Percentiles rank a stretch among this genome's conserved stretches.
Evolutionary conservation across 2,113 vertebrate species (phyloP).

Genomic region (pig (Sus scrofa)): T2T-Sscrofa CM000830.6:100052001-100052500

Average conservation of each 20-base stretch:
- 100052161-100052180: neutral
- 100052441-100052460: neutral
- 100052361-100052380: neutral
- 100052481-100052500: neutral
- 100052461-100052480: neutral
- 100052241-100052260: neutral
- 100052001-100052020: conserved; percentile 32
- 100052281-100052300: neutral
- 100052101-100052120: neutral
- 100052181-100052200: neutral
- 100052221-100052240: neutral
- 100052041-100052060: neutral
- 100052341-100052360: neutral
- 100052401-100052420: neutral
- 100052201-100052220: neutral
- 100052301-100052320: neutral
- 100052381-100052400: neutral
- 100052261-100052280: neutral
- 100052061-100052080: neutral
- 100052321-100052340: neutral
- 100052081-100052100: neutral
- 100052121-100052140: neutral
- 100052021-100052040: neutral
- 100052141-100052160: neutral
- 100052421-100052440: neutral